Conservation (phyloP, 2,888 invertebrate species). For the Stenolophus ochropezus region DNA sequence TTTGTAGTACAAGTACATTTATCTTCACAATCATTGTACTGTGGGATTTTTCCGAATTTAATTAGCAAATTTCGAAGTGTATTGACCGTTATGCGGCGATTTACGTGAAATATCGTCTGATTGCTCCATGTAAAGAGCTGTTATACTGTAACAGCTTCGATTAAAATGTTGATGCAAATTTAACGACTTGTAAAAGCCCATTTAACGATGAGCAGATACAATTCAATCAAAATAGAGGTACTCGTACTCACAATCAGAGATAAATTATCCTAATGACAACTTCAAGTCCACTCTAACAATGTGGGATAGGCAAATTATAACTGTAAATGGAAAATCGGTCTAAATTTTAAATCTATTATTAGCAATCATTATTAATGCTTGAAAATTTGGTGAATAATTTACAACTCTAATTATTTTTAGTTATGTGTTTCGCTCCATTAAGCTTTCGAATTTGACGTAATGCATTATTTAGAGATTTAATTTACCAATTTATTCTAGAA, state of each 20-base stretch:
- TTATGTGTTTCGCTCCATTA: slow-evolving; percentile 18
- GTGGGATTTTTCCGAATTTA: neutral
- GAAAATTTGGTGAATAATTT: slow-evolving; percentile 15
- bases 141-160: slow-evolving; percentile 29
- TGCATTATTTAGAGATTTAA: slow-evolving; percentile 6
- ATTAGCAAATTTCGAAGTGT: neutral
- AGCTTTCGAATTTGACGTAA: slow-evolving; percentile 13
- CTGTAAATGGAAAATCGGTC: slow-evolving; percentile 6
- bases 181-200: slow-evolving; percentile 18
- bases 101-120: neutral
- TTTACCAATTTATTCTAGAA: neutral
- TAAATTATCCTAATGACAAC: slow-evolving; percentile 32
- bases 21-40: neutral
- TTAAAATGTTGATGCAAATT: slow-evolving; percentile 20
- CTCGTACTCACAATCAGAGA: neutral
- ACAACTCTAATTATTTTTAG: slow-evolving; percentile 12
- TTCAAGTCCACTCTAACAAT: slow-evolving; percentile 8
- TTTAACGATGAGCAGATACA: slow-evolving; percentile 4
- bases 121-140: neutral
- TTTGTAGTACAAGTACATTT: neutral
- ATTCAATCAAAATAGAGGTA: slow-evolving; percentile 1
- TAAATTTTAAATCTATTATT: slow-evolving; percentile 13
- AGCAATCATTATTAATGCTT: slow-evolving; percentile 11
- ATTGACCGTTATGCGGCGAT: neutral
- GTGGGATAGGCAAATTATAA: neutral